These are phyloP conservation scores for Triops longicaudatus DNA, from an alignment of 1,140 invertebrate genomes.

Conservation along the genomic window DNA sequence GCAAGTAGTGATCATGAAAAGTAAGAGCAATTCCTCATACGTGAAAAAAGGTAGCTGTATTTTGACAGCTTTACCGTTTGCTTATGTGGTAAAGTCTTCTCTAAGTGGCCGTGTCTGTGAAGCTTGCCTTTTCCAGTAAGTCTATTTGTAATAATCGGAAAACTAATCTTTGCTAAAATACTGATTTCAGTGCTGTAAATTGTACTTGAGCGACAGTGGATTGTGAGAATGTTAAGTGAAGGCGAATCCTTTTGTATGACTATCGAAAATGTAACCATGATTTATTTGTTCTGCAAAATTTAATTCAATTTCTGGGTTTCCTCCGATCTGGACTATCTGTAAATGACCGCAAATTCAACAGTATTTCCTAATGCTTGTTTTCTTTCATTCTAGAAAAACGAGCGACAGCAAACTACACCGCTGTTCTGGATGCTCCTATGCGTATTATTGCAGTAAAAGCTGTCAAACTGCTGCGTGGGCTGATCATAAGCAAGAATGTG, in stretches of 20 bases:
- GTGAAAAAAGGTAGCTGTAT: slow-evolving; percentile 44
- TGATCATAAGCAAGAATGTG: slow-evolving; percentile 67
- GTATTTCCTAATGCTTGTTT: slow-evolving; percentile 25
- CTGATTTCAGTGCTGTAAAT: too few species aligned
- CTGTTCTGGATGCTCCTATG: slow-evolving; percentile 69
- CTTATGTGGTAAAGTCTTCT: slow-evolving; percentile 48
- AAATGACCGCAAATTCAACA: slow-evolving; percentile 29
- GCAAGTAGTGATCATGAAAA: slow-evolving; percentile 12
- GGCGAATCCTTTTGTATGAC: too few species aligned
- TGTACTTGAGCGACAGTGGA: too few species aligned
- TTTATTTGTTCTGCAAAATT: too few species aligned
- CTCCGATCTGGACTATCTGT: slow-evolving; percentile 17
- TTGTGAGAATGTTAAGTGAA: too few species aligned
- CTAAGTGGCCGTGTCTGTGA: slow-evolving; percentile 50
- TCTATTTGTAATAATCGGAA: slow-evolving; percentile 31
- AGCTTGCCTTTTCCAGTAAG: slow-evolving; percentile 51
- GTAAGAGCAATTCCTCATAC: neutral
- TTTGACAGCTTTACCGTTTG: slow-evolving; percentile 51
- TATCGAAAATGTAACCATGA: too few species aligned
- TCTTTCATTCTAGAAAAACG: slow-evolving; percentile 8
- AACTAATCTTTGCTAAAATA: too few species aligned
- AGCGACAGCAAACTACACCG: slow-evolving; percentile 41
- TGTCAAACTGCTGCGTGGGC: slow-evolving; percentile 68
- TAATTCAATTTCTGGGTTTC: slow-evolving; percentile 2
- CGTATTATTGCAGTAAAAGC: slow-evolving; percentile 61